Evolutionary conservation across 1,140 invertebrate genomes (phyloP).

Genomic region (Bombus cullumanus): DNA sequence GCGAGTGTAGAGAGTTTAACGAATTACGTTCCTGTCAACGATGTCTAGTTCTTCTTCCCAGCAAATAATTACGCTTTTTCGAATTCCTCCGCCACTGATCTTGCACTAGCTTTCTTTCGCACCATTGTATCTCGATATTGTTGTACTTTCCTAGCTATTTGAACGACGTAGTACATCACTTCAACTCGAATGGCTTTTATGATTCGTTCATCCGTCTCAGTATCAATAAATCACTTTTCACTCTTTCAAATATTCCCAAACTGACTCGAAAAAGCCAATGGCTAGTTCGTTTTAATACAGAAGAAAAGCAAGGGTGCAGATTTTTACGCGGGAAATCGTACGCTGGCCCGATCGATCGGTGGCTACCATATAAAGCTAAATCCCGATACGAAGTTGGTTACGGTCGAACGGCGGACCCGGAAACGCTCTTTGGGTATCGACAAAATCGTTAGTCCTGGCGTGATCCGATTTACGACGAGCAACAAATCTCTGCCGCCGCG

Average conservation of each 20-base stretch:
- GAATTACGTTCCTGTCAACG: background rate
- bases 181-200: background rate
- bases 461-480: slow-evolving; percentile 67
- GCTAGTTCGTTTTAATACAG: background rate
- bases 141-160: background rate
- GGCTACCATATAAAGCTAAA: slow-evolving; percentile 53
- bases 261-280: background rate
- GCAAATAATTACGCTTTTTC: background rate
- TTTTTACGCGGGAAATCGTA: slow-evolving; percentile 23
- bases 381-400: slow-evolving; percentile 64
- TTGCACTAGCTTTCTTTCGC: background rate
- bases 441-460: slow-evolving; percentile 65
- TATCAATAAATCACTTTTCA: background rate
- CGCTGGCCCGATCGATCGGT: background rate
- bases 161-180: background rate
- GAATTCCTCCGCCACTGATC: background rate
- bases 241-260: background rate
- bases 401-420: slow-evolving; percentile 53
- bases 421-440: slow-evolving; percentile 69
- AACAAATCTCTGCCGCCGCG: slow-evolving; percentile 61
- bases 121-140: background rate
- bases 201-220: background rate
- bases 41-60: background rate
- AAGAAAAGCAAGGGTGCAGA: background rate
- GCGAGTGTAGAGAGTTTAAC: background rate